Percentiles rank a stretch among this genome's conserved stretches.
These are phyloP conservation scores for Phrixothrix hirtus DNA, from an alignment of 2,888 invertebrate species.

Conservation along the genomic window DNA sequence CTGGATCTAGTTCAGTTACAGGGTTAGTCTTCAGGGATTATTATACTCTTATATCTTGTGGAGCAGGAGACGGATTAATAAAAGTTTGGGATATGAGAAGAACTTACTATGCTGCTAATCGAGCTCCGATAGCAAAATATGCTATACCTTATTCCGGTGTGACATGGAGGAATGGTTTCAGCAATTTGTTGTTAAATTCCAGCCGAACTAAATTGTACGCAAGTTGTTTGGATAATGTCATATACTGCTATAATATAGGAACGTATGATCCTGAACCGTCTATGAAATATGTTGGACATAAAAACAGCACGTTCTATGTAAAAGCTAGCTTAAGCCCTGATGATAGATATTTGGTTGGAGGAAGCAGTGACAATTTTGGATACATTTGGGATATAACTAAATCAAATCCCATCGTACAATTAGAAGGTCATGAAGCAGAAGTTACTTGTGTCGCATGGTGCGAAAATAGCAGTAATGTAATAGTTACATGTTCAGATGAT, in stretches of 20 bases:
- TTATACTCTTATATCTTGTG: slow-evolving; percentile 78
- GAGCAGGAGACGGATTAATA: slow-evolving; percentile 83
- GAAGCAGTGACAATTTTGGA: slow-evolving; percentile 85
- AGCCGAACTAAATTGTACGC: slow-evolving; percentile 73
- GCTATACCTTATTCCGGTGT: slow-evolving; percentile 74
- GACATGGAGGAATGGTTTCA: slow-evolving; percentile 73
- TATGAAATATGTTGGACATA: slow-evolving; percentile 71
- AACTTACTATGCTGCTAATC: slow-evolving; percentile 71
- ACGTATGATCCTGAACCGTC: slow-evolving; percentile 69
- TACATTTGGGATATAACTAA: slow-evolving; percentile 80
- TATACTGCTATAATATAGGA: slow-evolving; percentile 82
- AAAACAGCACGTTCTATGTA: slow-evolving; percentile 82
- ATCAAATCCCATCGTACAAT: slow-evolving; percentile 67
- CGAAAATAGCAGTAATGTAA: slow-evolving; percentile 61
- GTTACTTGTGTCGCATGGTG: slow-evolving; percentile 89
- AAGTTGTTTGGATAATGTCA: slow-evolving; percentile 83
- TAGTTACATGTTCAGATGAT: slow-evolving; percentile 86
- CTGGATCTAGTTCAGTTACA: slow-evolving; percentile 75
- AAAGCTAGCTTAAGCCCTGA: slow-evolving; percentile 82
- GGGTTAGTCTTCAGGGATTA: slow-evolving; percentile 83
- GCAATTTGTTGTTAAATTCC: slow-evolving; percentile 76
- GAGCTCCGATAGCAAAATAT: slow-evolving; percentile 72
- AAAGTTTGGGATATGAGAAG: slow-evolving; percentile 85
- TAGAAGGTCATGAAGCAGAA: slow-evolving; percentile 81
- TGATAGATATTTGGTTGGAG: slow-evolving; percentile 79